Percentiles rank a stretch among this genome's conserved stretches.
phyloP scores from a whole-genome alignment of 30 jellyfish, hydroid and myxozoan genomes.

The Aurelia coerulea region DNA sequence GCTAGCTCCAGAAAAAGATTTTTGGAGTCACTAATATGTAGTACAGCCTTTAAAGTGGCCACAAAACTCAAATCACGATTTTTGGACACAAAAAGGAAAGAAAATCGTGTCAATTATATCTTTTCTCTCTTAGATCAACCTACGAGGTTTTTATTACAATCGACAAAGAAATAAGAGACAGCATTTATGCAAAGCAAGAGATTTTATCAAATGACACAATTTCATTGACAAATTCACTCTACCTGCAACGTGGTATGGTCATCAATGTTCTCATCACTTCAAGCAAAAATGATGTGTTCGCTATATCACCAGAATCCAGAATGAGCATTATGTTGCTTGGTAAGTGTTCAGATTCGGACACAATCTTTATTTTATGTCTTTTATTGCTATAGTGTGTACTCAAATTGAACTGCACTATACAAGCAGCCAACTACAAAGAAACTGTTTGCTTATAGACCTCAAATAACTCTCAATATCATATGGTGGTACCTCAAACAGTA shows the following conservation, averaged over 20 bases:
- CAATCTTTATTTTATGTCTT: no score
- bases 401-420: no score
- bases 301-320: constrained; percentile 6
- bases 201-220: constrained; percentile 26
- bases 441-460: no score
- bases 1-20: no score
- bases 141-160: constrained; percentile 9
- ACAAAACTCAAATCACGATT: no score
- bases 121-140: constrained; percentile 4
- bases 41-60: no score
- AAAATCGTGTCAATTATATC: background rate
- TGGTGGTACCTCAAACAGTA: no score
- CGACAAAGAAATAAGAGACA: background rate
- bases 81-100: no score
- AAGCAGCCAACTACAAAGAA: no score
- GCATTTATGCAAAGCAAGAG: constrained; percentile 33
- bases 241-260: constrained; percentile 42
- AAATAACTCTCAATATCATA: no score
- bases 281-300: background rate
- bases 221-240: constrained; percentile 35
- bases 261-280: constrained; percentile 11
- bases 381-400: no score
- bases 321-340: constrained; percentile 22
- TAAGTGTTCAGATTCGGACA: background rate
- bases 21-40: no score